phyloP scores from a whole-genome alignment of 30 jellyfish, hydroid and myxozoan genomes.

The Haliclystus octoradiatus region DNA sequence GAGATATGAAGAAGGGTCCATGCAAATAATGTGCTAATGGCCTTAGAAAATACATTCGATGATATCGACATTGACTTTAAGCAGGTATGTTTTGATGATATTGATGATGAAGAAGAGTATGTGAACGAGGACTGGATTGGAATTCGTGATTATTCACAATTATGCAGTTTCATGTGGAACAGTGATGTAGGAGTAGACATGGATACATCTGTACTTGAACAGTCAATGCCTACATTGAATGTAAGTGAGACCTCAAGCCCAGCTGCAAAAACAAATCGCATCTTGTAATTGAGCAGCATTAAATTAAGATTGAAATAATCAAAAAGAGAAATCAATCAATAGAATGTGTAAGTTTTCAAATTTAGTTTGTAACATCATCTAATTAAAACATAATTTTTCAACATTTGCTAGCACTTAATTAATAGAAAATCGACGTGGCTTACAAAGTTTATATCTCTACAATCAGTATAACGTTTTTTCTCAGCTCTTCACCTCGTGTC shows the following conservation, averaged over 20 bases:
- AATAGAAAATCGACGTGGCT: no score
- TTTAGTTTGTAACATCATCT: no score
- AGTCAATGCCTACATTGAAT: neutral
- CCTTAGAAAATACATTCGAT: neutral
- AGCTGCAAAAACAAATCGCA: neutral
- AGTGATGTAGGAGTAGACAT: neutral
- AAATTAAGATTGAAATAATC: no score
- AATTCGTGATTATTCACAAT: slow-evolving; percentile 11
- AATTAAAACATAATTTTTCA: no score
- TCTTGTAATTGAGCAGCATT: neutral
- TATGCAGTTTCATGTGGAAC: neutral
- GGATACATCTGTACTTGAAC: neutral
- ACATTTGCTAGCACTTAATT: no score
- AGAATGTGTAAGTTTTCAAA: no score
- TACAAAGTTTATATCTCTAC: no score
- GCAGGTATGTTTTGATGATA: neutral
- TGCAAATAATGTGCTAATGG: slow-evolving; percentile 1
- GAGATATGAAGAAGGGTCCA: slow-evolving; percentile 13
- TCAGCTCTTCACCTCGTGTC: no score
- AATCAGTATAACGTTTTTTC: no score
- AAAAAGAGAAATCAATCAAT: no score
- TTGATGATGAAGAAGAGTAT: neutral
- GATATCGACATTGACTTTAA: slow-evolving; percentile 2
- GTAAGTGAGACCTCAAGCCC: neutral
- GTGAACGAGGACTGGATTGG: slow-evolving; percentile 12